These are phyloP conservation scores for Hypolimnas misippus DNA, from an alignment of 2,888 invertebrate species.

Conservation along the genomic window DNA sequence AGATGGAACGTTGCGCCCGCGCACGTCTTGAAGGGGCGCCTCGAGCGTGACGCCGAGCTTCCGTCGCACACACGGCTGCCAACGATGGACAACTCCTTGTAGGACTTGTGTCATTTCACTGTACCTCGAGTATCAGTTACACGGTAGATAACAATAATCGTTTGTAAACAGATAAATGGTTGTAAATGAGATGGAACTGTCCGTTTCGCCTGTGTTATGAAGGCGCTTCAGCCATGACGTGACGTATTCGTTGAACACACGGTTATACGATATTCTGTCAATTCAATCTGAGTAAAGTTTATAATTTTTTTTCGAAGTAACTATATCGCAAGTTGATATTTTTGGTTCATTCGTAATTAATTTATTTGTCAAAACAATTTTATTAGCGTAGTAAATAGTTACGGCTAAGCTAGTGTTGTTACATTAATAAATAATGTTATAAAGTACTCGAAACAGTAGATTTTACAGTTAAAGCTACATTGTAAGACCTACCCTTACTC, in stretches of 20 bases:
- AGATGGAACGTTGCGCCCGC: conserved; percentile 63
- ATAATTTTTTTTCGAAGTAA: too few relatives aligned
- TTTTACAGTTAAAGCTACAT: too few relatives aligned
- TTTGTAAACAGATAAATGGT: conserved; percentile 8
- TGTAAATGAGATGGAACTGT: conserved; percentile 7
- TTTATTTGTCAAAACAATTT: too few relatives aligned
- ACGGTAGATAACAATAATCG: not conserved
- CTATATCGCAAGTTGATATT: too few relatives aligned
- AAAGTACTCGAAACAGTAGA: too few relatives aligned
- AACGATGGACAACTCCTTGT: conserved; percentile 19
- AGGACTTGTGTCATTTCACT: conserved; percentile 2
- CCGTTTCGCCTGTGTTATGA: not conserved
- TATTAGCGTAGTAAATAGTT: too few relatives aligned
- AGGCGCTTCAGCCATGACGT: not conserved
- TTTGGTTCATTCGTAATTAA: too few relatives aligned
- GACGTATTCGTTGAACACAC: not conserved
- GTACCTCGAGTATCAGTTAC: not conserved
- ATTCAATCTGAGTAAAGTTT: too few relatives aligned
- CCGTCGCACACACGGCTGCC: conserved; percentile 54
- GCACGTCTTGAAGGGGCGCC: conserved; percentile 70
- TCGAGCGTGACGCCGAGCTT: conserved; percentile 70
- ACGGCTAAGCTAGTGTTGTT: too few relatives aligned
- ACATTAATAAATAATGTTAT: too few relatives aligned
- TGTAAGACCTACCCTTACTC: too few relatives aligned
- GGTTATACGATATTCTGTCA: not conserved